These are phyloP conservation scores for Pimephales promelas DNA, from an alignment of 2,113 vertebrate genomes.

Conservation along the genomic window DNA sequence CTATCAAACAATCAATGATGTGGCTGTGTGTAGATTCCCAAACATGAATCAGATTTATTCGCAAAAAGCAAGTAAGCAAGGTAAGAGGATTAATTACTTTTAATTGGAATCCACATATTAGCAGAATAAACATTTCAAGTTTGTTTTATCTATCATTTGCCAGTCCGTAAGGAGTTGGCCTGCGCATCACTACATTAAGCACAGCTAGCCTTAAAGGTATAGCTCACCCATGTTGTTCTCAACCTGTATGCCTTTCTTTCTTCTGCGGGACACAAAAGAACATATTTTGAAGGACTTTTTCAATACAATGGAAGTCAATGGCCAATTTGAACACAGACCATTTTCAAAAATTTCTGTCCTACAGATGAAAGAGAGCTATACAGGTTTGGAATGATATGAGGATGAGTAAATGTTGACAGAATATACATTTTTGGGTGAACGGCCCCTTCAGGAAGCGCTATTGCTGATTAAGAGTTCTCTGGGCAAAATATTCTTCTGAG, in stretches of 20 bases:
- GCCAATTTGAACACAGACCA: background rate
- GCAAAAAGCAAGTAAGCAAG: background rate
- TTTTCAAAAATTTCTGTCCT: background rate
- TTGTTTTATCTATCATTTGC: background rate
- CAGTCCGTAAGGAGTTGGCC: background rate
- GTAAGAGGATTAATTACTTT: background rate
- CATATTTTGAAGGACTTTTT: background rate
- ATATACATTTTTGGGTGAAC: background rate
- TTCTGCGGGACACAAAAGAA: background rate
- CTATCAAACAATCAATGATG: background rate
- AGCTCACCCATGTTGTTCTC: background rate
- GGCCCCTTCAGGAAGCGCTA: background rate
- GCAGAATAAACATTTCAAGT: conserved; percentile 4
- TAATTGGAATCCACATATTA: background rate
- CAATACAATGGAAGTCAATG: background rate
- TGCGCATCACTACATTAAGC: background rate
- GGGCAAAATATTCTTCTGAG: conserved; percentile 51
- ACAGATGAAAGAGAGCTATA: background rate
- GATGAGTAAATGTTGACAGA: background rate
- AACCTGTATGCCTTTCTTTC: background rate
- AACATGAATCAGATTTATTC: background rate
- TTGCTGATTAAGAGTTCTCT: conserved; percentile 32
- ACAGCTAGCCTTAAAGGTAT: background rate
- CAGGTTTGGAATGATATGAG: background rate
- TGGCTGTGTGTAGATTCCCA: background rate